These are phyloP conservation scores for Dryoscopus gambensis DNA, from an alignment of 2,113 vertebrate genomes.

Conservation along the genomic window DNA sequence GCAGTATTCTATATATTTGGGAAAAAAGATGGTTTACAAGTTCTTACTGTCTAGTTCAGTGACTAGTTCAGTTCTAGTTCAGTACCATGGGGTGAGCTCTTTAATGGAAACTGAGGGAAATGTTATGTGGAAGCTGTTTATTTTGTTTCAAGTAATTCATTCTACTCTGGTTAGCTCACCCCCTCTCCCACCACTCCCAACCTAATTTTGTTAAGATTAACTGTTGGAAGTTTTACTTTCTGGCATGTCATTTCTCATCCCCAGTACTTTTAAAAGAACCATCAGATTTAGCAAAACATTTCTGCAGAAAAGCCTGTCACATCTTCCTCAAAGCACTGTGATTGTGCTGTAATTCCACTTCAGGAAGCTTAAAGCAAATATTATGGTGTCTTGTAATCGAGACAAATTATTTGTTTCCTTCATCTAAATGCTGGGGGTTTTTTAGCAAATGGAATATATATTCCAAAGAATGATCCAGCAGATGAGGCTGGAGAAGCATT, in stretches of 20 bases:
- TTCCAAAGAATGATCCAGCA: slow-evolving; percentile 37
- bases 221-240: not conserved
- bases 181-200: rapidly evolving
- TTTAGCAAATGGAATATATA: not conserved
- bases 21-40: not conserved
- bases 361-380: slow-evolving; percentile 26
- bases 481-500: not conserved
- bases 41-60: not conserved
- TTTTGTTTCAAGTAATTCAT: not conserved
- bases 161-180: not conserved
- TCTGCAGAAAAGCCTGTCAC: not conserved
- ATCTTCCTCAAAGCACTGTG: not conserved
- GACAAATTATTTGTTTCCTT: slow-evolving; percentile 14
- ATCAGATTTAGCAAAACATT: not conserved
- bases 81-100: not conserved
- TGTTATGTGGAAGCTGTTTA: not conserved
- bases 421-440: not conserved
- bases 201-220: not conserved
- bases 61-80: not conserved
- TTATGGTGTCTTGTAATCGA: slow-evolving; percentile 4
- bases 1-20: not conserved
- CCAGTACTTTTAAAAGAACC: not conserved
- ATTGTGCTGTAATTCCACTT: not conserved
- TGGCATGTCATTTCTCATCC: not conserved
- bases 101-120: not conserved